Evolutionary conservation across 2,888 invertebrate genomes (phyloP).

Genomic region (Graphium colonna): DNA sequence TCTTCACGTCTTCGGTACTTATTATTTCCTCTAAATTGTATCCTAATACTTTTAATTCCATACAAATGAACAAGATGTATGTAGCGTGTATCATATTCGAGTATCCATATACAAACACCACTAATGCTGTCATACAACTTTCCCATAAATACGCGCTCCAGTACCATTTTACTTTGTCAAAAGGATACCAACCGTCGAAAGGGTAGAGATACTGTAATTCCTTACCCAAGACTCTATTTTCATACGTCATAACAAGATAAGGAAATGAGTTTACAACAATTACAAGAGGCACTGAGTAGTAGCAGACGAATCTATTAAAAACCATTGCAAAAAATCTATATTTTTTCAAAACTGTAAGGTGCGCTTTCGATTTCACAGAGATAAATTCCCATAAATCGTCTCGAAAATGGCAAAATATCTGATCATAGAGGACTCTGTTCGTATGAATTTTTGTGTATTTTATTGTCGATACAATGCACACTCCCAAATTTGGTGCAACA

Average conservation of each 20-base stretch:
- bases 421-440: constrained; percentile 43
- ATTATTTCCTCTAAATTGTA: constrained; percentile 45
- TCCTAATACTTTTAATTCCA: constrained; percentile 59
- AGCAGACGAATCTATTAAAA: constrained; percentile 46
- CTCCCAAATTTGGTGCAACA: constrained; percentile 60
- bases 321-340: constrained; percentile 41
- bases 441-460: constrained; percentile 51
- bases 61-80: constrained; percentile 51
- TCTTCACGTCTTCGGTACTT: constrained; percentile 38
- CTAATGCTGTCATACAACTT: constrained; percentile 52
- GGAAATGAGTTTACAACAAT: constrained; percentile 53
- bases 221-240: constrained; percentile 39
- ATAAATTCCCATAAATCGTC: constrained; percentile 48
- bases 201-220: constrained; percentile 51
- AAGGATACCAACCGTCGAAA: constrained; percentile 68
- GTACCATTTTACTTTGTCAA: constrained; percentile 60
- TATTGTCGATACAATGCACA: constrained; percentile 48
- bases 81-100: constrained; percentile 52
- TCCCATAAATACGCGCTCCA: constrained; percentile 59
- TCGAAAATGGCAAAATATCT: constrained; percentile 49
- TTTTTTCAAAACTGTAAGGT: constrained; percentile 38
- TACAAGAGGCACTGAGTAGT: constrained; percentile 44
- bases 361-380: constrained; percentile 35
- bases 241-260: constrained; percentile 54
- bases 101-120: constrained; percentile 49